A percentile compares a stretch with the other conserved stretches of the same genome.
These are phyloP conservation scores for Serranus cabrilla DNA, from an alignment of 2,797 vertebrate species.

Conservation along the genomic window DNA sequence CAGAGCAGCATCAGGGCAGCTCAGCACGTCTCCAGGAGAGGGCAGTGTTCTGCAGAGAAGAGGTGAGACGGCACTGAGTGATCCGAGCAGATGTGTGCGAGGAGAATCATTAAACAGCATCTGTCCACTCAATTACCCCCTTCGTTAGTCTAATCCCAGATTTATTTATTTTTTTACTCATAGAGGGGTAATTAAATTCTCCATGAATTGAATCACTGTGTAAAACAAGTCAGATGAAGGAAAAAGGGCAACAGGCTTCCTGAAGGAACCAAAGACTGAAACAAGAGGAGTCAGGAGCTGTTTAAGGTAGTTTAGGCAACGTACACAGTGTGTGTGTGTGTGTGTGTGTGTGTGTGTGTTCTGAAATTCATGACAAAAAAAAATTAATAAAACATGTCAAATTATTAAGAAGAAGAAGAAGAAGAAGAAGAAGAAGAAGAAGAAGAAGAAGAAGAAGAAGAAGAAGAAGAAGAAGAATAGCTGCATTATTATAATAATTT, in stretches of 20 bases:
- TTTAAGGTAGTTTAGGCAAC: neutral
- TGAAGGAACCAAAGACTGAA: neutral
- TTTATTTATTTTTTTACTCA: constrained; percentile 27
- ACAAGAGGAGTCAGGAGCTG: neutral
- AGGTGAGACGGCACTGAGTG: neutral
- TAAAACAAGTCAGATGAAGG: constrained; percentile 20
- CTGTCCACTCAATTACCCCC: constrained; percentile 61
- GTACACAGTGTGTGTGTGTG: no score
- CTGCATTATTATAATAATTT: no score
- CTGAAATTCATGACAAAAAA: no score
- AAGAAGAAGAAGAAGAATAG: no score
- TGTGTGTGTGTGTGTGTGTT: no score
- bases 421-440: no score
- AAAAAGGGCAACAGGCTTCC: neutral
- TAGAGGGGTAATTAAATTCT: constrained; percentile 45
- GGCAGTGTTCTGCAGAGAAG: constrained; percentile 64
- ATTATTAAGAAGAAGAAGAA: no score
- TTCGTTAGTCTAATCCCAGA: constrained; percentile 56
- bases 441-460: no score
- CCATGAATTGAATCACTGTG: constrained; percentile 28
- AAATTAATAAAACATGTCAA: no score
- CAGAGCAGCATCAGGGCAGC: constrained; percentile 9
- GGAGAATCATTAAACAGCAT: constrained; percentile 63
- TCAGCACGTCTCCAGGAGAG: constrained; percentile 70
- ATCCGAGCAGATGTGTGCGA: constrained; percentile 64